Percentiles rank a stretch among this genome's conserved stretches.
phyloP scores from a whole-genome alignment of 2,888 invertebrate species.

The Pilophorus perplexus region DNA sequence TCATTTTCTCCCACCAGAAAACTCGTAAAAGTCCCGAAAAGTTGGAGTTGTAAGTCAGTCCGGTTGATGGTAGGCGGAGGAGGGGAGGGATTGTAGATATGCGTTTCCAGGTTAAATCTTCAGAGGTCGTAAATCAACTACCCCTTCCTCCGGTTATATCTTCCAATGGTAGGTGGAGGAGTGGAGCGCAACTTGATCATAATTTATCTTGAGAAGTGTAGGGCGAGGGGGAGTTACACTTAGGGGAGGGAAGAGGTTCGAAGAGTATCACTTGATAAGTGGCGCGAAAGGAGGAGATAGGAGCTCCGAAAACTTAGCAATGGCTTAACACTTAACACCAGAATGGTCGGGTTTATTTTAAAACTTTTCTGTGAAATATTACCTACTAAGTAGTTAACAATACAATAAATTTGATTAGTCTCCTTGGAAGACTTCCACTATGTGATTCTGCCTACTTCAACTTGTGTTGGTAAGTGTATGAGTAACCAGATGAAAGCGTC shows the following conservation, averaged over 20 bases:
- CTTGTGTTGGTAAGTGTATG: too few species aligned
- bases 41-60: slow-evolving; percentile 1
- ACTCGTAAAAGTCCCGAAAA: too few species aligned
- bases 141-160: slow-evolving; percentile 8
- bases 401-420: slow-evolving; percentile 21
- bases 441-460: too few species aligned
- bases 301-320: slow-evolving; percentile 20
- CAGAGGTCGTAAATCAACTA: slow-evolving; percentile 32
- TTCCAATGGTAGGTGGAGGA: too few species aligned
- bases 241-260: too few species aligned
- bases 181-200: slow-evolving; percentile 32
- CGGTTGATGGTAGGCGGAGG: too few species aligned
- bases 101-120: slow-evolving; percentile 33
- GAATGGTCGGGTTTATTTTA: slow-evolving; percentile 32
- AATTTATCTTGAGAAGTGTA: slow-evolving; percentile 30
- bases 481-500: too few species aligned
- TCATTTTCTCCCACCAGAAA: too few species aligned
- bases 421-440: neutral
- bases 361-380: slow-evolving; percentile 17
- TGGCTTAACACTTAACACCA: slow-evolving; percentile 23
- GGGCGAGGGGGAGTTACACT: too few species aligned
- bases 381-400: slow-evolving; percentile 18
- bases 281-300: slow-evolving; percentile 31
- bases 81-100: slow-evolving; percentile 23
- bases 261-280: slow-evolving; percentile 35